Percentiles rank a stretch among this genome's conserved stretches.
These are phyloP conservation scores for Anoplolepis gracilipes DNA, from an alignment of 1,140 invertebrate genomes.

Conservation along the genomic window DNA sequence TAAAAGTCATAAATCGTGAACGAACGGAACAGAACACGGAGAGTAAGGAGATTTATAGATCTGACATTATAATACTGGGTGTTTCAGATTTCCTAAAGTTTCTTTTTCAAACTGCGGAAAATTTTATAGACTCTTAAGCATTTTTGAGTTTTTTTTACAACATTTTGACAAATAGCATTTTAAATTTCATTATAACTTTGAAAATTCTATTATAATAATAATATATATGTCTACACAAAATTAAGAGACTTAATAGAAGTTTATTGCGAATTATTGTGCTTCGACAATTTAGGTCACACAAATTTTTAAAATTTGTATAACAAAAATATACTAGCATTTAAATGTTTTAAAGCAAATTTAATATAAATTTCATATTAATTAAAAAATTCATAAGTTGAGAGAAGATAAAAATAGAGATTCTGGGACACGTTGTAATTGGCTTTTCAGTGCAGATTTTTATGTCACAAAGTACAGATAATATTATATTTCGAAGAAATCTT, in stretches of 20 bases:
- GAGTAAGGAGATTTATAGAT: slow-evolving; percentile 43
- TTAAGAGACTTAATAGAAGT: background rate
- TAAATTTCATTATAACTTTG: background rate
- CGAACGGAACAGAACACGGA: background rate
- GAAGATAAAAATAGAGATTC: background rate
- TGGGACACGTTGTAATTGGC: background rate
- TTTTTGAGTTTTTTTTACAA: background rate
- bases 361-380: background rate
- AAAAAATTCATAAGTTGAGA: background rate
- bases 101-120: background rate
- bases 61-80: background rate
- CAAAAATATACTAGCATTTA: background rate
- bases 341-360: background rate
- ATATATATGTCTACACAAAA: background rate
- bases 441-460: slow-evolving; percentile 12
- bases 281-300: background rate
- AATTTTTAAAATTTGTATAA: background rate
- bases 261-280: background rate
- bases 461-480: background rate
- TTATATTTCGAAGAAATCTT: background rate
- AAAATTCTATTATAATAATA: background rate
- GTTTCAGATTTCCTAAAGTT: background rate
- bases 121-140: background rate
- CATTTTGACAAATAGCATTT: background rate
- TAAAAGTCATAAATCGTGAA: slow-evolving; percentile 27